These are phyloP conservation scores for Chondrosia reniformis DNA, from an alignment of 37 sponge, comb jelly and placozoan genomes.

Conservation along the genomic window DNA sequence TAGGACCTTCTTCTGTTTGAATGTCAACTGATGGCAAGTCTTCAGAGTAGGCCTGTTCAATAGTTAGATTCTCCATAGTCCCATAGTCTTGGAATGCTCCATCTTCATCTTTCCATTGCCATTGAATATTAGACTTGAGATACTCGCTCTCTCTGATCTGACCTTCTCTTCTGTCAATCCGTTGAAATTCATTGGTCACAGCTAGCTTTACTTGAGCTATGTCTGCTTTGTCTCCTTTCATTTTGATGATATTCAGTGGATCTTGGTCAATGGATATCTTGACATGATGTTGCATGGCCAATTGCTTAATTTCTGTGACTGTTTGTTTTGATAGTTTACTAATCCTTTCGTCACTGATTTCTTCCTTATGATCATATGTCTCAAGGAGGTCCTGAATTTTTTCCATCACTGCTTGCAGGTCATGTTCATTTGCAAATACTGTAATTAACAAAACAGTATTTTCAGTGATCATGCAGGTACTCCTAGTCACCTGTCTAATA, in stretches of 20 bases:
- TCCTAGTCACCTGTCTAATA: too few species aligned
- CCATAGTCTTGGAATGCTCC: neutral
- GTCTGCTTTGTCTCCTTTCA: neutral
- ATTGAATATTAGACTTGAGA: neutral
- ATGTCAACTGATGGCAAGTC: neutral
- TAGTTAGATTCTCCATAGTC: neutral
- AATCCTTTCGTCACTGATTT: neutral
- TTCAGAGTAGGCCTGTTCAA: neutral
- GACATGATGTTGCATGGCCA: neutral
- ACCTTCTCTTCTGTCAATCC: neutral
- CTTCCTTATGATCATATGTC: neutral
- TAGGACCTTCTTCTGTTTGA: neutral
- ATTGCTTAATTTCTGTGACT: neutral
- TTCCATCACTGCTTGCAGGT: neutral
- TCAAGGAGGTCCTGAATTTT: neutral
- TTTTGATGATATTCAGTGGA: neutral
- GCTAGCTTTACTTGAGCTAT: neutral
- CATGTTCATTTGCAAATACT: neutral
- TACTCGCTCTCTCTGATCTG: neutral
- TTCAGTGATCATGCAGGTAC: neutral
- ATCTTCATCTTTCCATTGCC: slow-evolving; percentile 2
- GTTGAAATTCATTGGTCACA: neutral
- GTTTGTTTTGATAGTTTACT: neutral
- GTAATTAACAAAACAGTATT: neutral
- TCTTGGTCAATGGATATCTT: neutral